Percentiles rank a stretch among this genome's conserved stretches.
These are phyloP conservation scores for Lasioglossum pauxillum DNA, from an alignment of 2,888 invertebrate species.

Conservation along the genomic window DNA sequence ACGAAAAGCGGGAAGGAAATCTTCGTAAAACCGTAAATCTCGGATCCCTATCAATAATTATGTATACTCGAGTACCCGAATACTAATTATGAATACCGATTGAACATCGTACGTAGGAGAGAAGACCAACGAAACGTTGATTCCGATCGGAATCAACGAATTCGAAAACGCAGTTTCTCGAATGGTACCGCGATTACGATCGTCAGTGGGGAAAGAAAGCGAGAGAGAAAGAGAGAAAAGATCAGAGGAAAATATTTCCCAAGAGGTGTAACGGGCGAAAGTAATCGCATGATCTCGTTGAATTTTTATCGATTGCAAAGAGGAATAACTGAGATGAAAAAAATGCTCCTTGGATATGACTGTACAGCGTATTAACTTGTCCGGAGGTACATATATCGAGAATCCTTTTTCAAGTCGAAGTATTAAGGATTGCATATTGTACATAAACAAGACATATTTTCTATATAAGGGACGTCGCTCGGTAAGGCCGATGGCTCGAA, in stretches of 20 bases:
- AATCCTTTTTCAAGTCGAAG: slow-evolving; percentile 80
- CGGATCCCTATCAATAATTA: slow-evolving; percentile 14
- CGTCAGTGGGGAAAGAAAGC: slow-evolving; percentile 8
- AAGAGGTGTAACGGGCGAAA: slow-evolving; percentile 24
- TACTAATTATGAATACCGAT: slow-evolving; percentile 7
- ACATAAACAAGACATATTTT: slow-evolving; percentile 85
- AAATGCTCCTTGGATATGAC: slow-evolving; percentile 82
- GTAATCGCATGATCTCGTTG: slow-evolving; percentile 67
- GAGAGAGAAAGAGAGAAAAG: slow-evolving; percentile 1
- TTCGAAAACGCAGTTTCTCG: slow-evolving; percentile 22
- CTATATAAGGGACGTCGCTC: slow-evolving; percentile 83
- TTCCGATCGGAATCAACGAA: slow-evolving; percentile 15
- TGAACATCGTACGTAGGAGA: neutral
- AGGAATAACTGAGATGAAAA: slow-evolving; percentile 37
- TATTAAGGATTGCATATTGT: slow-evolving; percentile 84
- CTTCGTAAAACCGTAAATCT: slow-evolving; percentile 1
- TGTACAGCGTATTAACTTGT: slow-evolving; percentile 82
- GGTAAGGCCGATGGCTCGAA: slow-evolving; percentile 81
- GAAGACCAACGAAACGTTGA: neutral
- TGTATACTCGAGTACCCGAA: slow-evolving; percentile 26
- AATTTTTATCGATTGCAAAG: slow-evolving; percentile 64
- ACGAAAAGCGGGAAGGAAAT: neutral
- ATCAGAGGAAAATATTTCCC: slow-evolving; percentile 11
- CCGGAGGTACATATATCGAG: slow-evolving; percentile 81
- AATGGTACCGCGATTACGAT: slow-evolving; percentile 35